Evolutionary conservation across 2,888 invertebrate genomes (phyloP).

Genomic region (Cenopis cana): DNA sequence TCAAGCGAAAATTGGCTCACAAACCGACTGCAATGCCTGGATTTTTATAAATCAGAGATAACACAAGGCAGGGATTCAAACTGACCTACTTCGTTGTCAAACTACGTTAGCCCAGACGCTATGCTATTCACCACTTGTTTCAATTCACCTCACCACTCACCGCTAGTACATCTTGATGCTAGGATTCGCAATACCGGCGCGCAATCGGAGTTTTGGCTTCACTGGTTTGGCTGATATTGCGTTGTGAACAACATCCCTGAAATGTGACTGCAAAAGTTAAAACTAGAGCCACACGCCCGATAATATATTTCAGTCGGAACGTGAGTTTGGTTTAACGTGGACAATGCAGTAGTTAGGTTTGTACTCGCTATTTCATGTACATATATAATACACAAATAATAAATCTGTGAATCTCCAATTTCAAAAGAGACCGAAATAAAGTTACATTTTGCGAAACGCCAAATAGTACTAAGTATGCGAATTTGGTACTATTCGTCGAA

Average conservation of each 20-base stretch:
- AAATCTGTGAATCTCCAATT: not conserved
- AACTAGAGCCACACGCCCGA: constrained; percentile 25
- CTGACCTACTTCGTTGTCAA: constrained; percentile 35
- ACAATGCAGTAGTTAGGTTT: not conserved
- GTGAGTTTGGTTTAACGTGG: not conserved
- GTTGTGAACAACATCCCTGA: not conserved
- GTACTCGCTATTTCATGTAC: not conserved
- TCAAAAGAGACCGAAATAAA: not conserved
- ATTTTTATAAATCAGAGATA: constrained; percentile 29
- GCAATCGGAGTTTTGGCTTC: not conserved
- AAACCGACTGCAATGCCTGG: not conserved
- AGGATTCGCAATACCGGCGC: not conserved
- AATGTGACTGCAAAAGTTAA: constrained; percentile 23
- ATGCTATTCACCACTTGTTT: constrained; percentile 2
- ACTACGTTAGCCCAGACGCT: constrained; percentile 23
- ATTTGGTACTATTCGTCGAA: no score
- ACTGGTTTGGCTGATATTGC: not conserved
- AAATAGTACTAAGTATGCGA: no score
- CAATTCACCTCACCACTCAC: not conserved
- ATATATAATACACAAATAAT: not conserved
- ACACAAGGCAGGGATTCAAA: constrained; percentile 7
- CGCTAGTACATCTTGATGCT: not conserved
- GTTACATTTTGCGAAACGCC: no score
- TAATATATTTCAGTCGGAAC: constrained; percentile 24
- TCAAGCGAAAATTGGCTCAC: not conserved